Base-by-base conservation (phyloP, 2,797 vertebrate genomes). In the Sebastes matsubarae region DNA sequence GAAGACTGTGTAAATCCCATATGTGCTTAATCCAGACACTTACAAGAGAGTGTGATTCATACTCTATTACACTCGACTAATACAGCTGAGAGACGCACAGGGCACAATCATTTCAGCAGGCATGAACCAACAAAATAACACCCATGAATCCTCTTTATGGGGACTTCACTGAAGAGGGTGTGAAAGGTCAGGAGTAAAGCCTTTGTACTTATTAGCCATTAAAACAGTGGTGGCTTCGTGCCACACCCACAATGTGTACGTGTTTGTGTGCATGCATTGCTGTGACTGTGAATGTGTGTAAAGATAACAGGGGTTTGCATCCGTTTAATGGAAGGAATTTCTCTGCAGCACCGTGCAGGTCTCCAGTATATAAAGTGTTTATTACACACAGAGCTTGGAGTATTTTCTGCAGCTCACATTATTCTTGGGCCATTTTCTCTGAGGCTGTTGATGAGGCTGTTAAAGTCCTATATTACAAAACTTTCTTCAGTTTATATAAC, bases 21-120 rank as follows among this genome's bases (percentile, higher is more conserved):
- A 90, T 90, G 93, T 92, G 91, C 91, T 93, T 94, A 94, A 92
- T 94, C 93, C 91, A 88, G 93, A 95, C 94, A 94, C 93, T 96
- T 95, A 95, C 89, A 92, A 94, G 91, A 90, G 86, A 81, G 82
- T 83, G 88, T 96, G 94, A 95, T 95, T 95, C 95, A 95, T 94
- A 90, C 88, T 91, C 87, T 89, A 93, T 92, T 93, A 94, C 92
- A 90, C 88, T 91, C 71, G 22, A 86, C 91, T 92, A 94, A 94
- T 93, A 90, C 92, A 91, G 88, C 85, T 32, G 87, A 88, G 90
- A 91, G 88, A 90, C 68, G 63, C 79, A 14, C 77, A 27, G 86
- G 77, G 79, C 60, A 64, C 87, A 89, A 91, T 91, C 82, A 90
- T 86, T 89, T 89, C 88, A 91, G 86, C 81, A 32, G 80, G 68